phyloP scores from a whole-genome alignment of 2,888 invertebrate genomes.

The Erebia epiphron region DNA sequence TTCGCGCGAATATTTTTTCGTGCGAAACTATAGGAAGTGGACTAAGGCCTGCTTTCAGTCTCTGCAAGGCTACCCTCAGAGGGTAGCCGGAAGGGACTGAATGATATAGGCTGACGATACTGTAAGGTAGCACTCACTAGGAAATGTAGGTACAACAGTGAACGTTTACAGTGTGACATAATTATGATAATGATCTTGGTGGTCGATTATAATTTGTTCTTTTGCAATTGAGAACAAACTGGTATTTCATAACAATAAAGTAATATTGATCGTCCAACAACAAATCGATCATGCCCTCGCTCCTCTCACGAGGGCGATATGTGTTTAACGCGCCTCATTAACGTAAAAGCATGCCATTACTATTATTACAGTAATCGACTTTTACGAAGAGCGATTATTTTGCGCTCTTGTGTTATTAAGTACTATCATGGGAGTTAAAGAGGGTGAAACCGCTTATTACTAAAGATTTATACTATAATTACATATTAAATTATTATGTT shows the following conservation, averaged over 20 bases:
- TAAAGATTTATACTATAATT: conserved; percentile 8
- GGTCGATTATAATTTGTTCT: too few relatives aligned
- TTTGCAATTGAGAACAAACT: too few relatives aligned
- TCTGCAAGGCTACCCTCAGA: too few relatives aligned
- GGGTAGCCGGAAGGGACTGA: too few relatives aligned
- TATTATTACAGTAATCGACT: conserved; percentile 35
- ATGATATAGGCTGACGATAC: neutral
- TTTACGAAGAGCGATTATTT: conserved; percentile 22
- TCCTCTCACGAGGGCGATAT: conserved; percentile 38
- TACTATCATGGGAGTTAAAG: conserved; percentile 1
- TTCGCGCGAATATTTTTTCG: too few relatives aligned
- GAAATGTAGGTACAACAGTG: too few relatives aligned
- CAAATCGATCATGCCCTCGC: conserved; percentile 33
- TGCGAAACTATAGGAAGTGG: too few relatives aligned
- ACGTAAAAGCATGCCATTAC: conserved; percentile 38
- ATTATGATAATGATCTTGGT: too few relatives aligned
- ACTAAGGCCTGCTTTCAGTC: too few relatives aligned
- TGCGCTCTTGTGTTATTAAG: neutral
- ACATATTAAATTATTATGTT: too few relatives aligned
- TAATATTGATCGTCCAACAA: conserved; percentile 32
- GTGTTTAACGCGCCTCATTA: conserved; percentile 42
- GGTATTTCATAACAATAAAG: neutral
- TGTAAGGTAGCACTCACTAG: neutral
- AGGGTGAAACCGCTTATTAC: neutral
- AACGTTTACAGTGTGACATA: too few relatives aligned